Percentiles rank a stretch among this genome's conserved stretches.
Evolutionary conservation across 1,140 invertebrate genomes (phyloP).

Genomic region (Berghia stephanieae): DNA sequence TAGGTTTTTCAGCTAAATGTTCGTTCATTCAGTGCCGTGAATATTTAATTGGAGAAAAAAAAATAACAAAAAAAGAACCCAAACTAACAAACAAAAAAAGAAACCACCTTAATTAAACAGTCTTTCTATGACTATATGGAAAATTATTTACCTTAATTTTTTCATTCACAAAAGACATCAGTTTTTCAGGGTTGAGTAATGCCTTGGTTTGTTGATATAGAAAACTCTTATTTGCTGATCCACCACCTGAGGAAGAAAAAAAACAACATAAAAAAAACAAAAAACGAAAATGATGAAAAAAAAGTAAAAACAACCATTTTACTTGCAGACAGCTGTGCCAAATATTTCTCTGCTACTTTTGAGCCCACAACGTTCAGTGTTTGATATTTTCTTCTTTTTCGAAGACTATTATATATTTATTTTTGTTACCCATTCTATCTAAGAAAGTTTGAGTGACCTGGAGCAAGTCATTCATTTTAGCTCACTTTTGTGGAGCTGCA

Average conservation of each 20-base stretch:
- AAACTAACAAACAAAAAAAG: not conserved
- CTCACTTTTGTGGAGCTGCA: too few relatives aligned
- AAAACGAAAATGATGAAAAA: not conserved
- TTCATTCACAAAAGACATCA: slow-evolving; percentile 65
- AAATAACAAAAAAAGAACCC: not conserved
- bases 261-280: not conserved
- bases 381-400: too few relatives aligned
- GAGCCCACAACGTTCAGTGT: too few relatives aligned
- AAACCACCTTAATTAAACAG: not conserved
- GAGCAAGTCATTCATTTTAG: too few relatives aligned
- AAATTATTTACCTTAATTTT: slow-evolving; percentile 63
- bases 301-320: too few relatives aligned
- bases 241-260: slow-evolving; percentile 49
- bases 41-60: not conserved
- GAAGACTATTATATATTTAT: too few relatives aligned
- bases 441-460: too few relatives aligned
- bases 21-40: too few relatives aligned
- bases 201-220: slow-evolving; percentile 68
- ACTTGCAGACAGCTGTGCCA: too few relatives aligned
- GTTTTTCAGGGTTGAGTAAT: slow-evolving; percentile 65
- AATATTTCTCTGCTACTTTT: too few relatives aligned
- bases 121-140: not conserved
- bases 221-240: slow-evolving; percentile 68
- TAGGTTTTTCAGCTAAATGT: too few relatives aligned
- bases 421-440: too few relatives aligned